phyloP scores from a whole-genome alignment of 2,113 vertebrate genomes.

The Hyla sarda region DNA sequence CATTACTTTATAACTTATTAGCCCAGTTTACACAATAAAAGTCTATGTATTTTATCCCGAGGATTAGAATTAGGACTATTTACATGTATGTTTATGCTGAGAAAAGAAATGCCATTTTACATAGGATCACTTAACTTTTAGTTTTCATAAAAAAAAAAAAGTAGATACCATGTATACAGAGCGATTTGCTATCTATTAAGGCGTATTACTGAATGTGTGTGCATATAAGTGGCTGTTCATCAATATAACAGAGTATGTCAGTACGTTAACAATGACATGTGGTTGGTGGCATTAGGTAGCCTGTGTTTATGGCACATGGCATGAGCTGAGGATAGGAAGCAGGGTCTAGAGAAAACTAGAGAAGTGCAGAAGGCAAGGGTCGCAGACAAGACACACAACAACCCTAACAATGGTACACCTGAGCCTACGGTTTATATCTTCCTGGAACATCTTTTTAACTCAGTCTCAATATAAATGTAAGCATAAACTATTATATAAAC shows the following conservation, averaged over 20 bases:
- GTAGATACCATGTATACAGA: not conserved
- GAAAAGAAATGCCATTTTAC: not conserved
- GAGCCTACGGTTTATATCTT: conserved; percentile 75
- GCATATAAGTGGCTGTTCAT: not conserved
- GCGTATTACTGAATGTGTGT: conserved; percentile 22
- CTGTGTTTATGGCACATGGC: conserved; percentile 39
- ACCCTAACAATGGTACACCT: conserved; percentile 83
- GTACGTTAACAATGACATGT: conserved; percentile 7
- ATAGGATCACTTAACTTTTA: conserved; percentile 3
- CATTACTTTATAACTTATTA: not conserved
- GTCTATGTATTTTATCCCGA: not conserved
- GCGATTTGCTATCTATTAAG: conserved; percentile 51
- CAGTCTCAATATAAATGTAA: conserved; percentile 85
- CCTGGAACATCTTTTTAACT: conserved; percentile 77
- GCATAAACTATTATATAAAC: conserved; percentile 88
- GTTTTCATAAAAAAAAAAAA: not conserved
- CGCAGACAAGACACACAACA: conserved; percentile 75
- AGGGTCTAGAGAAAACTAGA: conserved; percentile 16
- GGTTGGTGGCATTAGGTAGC: conserved; percentile 14
- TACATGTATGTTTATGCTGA: conserved; percentile 18
- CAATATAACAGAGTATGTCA: conserved; percentile 3
- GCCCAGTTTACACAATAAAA: not conserved
- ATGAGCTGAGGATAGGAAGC: conserved; percentile 29
- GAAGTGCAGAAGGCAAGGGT: conserved; percentile 79
- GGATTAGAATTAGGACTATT: not conserved